phyloP scores from a whole-genome alignment of 2,113 vertebrate genomes.

The Rhabdornis inornatus region DNA sequence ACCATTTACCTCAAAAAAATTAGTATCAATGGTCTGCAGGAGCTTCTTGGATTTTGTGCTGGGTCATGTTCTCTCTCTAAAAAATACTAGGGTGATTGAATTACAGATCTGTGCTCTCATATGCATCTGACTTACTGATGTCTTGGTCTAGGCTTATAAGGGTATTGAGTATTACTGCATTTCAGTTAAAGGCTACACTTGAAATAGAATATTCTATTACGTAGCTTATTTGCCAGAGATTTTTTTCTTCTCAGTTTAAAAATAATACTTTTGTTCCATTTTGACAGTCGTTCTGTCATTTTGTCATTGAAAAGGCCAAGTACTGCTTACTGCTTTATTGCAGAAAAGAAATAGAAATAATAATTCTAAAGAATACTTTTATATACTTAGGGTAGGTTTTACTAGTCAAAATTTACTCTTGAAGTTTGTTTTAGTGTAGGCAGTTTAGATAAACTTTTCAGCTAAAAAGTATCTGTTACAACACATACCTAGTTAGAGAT shows the following conservation, averaged over 20 bases:
- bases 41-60: neutral
- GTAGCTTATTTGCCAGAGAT: neutral
- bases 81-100: neutral
- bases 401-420: neutral
- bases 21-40: neutral
- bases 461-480: neutral
- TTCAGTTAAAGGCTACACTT: neutral
- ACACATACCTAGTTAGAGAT: neutral
- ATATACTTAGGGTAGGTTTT: neutral
- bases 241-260: neutral
- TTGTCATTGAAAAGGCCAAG: neutral
- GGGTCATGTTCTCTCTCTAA: neutral
- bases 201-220: neutral
- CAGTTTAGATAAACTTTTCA: neutral
- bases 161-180: neutral
- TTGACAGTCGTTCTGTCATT: neutral
- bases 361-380: neutral
- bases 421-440: neutral
- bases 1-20: rapidly evolving
- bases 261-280: neutral
- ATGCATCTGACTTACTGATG: neutral
- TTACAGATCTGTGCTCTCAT: neutral
- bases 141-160: neutral
- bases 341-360: neutral
- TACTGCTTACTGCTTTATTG: neutral